Base-by-base conservation (phyloP, 2,888 invertebrate species). In the Nesidiocoris tenuis region DNA sequence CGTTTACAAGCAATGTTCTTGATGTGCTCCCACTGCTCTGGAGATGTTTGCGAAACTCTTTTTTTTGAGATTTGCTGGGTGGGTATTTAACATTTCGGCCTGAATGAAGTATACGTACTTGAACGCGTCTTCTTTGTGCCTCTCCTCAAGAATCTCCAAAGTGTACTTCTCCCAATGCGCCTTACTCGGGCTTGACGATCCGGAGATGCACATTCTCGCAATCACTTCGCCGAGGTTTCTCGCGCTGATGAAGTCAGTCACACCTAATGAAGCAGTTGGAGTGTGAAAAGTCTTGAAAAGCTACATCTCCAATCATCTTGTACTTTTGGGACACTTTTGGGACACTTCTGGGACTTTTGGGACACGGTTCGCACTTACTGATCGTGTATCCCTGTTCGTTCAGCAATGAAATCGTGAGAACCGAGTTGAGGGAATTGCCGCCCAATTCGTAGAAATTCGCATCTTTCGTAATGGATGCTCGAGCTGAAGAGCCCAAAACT, bases 341-440 rank as follows among this genome's bases (percentile, higher is more conserved):
- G n/a, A n/a, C n/a, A n/a, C n/a, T n/a, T n/a, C n/a, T n/a, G n/a
- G n/a, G n/a, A n/a, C n/a, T n/a, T n/a, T n/a, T n/a, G n/a, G n/a
- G n/a, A n/a, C n/a, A n/a, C n/a, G n/a, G n/a, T n/a, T n/a, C n/a
- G n/a, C n/a, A n/a, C 86, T 85, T 83, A 87, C 93, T 89, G 79
- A 95, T 91, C 80, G 87, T 87, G 82, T 91, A 94, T 12, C 93
- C 93, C 81, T 89, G 88, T 74, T 94, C 92, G 63, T 90, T 86
- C 66, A 95, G 83, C 81, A 88, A 87, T 0, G 92, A 91, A 3
- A 95, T 92, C 0, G 93, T 93, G 80, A 88, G 90, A 76, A 95
- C 91, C 0, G 94, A 93, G 82, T 95, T 95, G 19, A 95, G 85
- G 0, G 94, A 94, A 82, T 94, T 94, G 12, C 95, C 95, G 0